A percentile compares a stretch with the other conserved stretches of the same genome.
These are phyloP conservation scores for Macroramphosus scolopax DNA, from an alignment of 2,797 vertebrate species.

Conservation along the genomic window DNA sequence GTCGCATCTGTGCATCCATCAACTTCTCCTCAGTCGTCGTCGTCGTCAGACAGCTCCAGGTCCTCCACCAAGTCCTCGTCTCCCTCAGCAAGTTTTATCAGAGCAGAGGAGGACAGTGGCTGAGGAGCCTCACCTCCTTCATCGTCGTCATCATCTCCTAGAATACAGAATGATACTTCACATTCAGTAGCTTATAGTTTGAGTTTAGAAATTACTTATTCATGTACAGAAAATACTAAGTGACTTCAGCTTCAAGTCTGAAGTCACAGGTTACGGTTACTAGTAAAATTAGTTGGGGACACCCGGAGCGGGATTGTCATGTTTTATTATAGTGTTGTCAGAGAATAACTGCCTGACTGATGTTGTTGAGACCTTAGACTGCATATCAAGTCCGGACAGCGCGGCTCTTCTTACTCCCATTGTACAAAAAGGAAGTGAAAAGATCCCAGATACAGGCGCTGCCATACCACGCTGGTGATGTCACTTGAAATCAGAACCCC, in stretches of 20 bases:
- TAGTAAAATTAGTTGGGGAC: too few relatives aligned
- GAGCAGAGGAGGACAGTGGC: conserved; percentile 75
- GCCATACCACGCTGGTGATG: too few relatives aligned
- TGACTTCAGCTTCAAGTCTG: background rate
- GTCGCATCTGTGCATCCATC: too few relatives aligned
- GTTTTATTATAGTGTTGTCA: background rate
- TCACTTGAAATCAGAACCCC: too few relatives aligned
- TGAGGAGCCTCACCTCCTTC: conserved; percentile 55
- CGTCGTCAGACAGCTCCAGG: conserved; percentile 87
- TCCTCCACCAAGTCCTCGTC: conserved; percentile 89
- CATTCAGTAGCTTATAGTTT: background rate
- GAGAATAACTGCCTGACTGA: too few relatives aligned
- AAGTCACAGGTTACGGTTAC: background rate
- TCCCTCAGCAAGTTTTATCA: conserved; percentile 84
- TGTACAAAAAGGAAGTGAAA: too few relatives aligned
- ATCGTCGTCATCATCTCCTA: conserved; percentile 51
- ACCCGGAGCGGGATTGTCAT: too few relatives aligned
- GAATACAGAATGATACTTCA: conserved; percentile 27
- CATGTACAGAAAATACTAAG: background rate
- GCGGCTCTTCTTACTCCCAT: too few relatives aligned
- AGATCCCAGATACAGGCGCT: too few relatives aligned
- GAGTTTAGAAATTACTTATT: background rate
- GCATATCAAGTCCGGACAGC: too few relatives aligned
- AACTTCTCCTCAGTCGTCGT: conserved; percentile 77
- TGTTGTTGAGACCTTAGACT: too few relatives aligned